Conservation (phyloP, 2,888 invertebrate genomes). For the Drosophila mayaguana region DNA sequence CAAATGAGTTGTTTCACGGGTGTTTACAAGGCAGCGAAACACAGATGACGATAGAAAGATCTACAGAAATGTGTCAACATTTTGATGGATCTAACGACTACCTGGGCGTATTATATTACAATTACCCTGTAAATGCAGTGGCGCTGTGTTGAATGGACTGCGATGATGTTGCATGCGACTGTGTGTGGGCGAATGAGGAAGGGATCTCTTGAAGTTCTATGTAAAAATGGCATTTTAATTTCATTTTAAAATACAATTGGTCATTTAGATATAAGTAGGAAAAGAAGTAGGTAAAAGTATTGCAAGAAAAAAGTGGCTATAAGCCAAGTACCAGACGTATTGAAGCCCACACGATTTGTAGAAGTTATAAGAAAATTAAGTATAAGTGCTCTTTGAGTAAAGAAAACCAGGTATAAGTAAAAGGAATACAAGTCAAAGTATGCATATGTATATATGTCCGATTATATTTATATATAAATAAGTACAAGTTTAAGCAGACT, state of each 20-base stretch:
- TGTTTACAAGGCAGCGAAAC: slow-evolving; percentile 2
- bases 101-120: slow-evolving; percentile 24
- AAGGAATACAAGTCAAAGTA: too few species aligned
- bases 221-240: background rate
- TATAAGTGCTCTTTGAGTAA: background rate
- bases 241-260: background rate
- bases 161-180: background rate
- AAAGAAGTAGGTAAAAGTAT: background rate
- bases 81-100: slow-evolving; percentile 34
- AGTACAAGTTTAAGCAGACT: background rate
- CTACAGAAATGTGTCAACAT: slow-evolving; percentile 50
- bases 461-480: background rate
- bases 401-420: too few species aligned
- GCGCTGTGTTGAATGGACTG: background rate
- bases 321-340: too few species aligned
- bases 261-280: background rate
- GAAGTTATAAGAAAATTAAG: background rate
- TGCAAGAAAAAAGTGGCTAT: background rate
- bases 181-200: background rate
- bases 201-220: background rate
- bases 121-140: background rate
- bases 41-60: slow-evolving; percentile 4
- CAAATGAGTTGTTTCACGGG: slow-evolving; percentile 47
- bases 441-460: too few species aligned
- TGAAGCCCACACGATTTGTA: too few species aligned